Evolutionary conservation across 2,888 invertebrate genomes (phyloP), one percentile per base, ranked within the genome.

Genomic region (Smittia sp.): DNA sequence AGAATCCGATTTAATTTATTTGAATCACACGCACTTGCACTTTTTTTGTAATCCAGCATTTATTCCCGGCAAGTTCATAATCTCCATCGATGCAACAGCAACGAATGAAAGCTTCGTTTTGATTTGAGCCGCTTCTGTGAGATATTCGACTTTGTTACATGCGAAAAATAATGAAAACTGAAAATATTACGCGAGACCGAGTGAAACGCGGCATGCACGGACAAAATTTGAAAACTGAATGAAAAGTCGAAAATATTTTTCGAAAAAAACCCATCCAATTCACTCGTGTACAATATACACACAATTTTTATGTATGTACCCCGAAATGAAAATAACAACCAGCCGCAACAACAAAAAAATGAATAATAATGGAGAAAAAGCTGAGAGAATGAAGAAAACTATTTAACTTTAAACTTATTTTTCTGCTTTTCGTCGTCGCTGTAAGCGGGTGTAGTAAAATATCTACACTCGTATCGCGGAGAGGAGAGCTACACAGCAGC

Each of bases 341-440:
- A 72, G 62, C 62, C 27, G 72, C 58, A 58, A 62, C 58, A 72
- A 62, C 72, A 62, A 72, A 72, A 70, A 72, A 72, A 72, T 72
- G 72, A 69, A 69, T 69, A 72, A 72, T 72, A 72, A 62, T 72
- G 62, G 62, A 62, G 58, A 62, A 72, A 72, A 62, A 62, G 72
- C 62, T 62, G 72, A 72, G 72, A 72, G 72, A 58, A 72, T 72
- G 58, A 62, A 72, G 72, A 72, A 72, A 72, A 72, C 72, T 72
- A 72, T 72, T 72, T 72, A 58, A 72, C 72, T 72, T 72, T 72
- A 54, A 72, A 72, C 72, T 72, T 72, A 62, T 27, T 52, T 62
- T 62, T 46, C 9, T 41, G 52, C 18, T 46, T 46, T 46, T 46
- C 52, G 52, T 46, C 18, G 2, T 65, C 32, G 11, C 70, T 72